Percentiles rank a stretch among this genome's conserved stretches.
Evolutionary conservation across 2,797 vertebrate species (phyloP).

Genomic region (Gallinago stenura): DNA sequence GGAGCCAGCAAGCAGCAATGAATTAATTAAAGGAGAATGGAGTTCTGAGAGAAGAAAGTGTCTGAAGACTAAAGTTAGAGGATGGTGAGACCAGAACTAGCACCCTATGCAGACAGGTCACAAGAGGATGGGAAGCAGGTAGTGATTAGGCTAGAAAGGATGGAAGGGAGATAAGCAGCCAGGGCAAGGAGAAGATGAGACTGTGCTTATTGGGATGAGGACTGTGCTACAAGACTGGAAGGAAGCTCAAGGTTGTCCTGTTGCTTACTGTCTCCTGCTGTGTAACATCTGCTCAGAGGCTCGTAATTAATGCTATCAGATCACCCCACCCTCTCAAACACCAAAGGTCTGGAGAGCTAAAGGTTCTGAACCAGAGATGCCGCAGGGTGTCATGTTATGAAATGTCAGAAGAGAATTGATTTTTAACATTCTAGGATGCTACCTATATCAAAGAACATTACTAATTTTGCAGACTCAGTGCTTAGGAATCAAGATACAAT

Average conservation of each 20-base stretch:
- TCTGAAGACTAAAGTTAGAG: neutral
- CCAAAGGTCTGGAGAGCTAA: neutral
- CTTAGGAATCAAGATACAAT: neutral
- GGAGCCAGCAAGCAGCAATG: neutral
- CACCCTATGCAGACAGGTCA: neutral
- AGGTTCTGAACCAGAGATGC: neutral
- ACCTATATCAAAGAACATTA: neutral
- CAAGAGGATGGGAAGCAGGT: neutral
- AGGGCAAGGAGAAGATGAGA: neutral
- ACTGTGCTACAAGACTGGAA: neutral
- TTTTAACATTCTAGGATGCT: neutral
- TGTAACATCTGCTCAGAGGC: neutral
- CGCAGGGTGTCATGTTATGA: neutral
- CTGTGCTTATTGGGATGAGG: neutral
- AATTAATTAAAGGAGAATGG: neutral
- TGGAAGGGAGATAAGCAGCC: neutral
- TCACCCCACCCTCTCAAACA: neutral
- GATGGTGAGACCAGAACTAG: neutral
- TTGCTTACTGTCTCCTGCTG: neutral
- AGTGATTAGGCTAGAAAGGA: neutral
- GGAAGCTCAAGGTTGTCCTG: neutral
- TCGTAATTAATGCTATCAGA: rapidly evolving
- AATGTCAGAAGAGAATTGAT: neutral
- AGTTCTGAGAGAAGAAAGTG: neutral
- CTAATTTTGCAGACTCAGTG: neutral